These are phyloP conservation scores for Carollia perspicillata DNA, from an alignment of 2,113 vertebrate species.

Conservation along the genomic window DNA sequence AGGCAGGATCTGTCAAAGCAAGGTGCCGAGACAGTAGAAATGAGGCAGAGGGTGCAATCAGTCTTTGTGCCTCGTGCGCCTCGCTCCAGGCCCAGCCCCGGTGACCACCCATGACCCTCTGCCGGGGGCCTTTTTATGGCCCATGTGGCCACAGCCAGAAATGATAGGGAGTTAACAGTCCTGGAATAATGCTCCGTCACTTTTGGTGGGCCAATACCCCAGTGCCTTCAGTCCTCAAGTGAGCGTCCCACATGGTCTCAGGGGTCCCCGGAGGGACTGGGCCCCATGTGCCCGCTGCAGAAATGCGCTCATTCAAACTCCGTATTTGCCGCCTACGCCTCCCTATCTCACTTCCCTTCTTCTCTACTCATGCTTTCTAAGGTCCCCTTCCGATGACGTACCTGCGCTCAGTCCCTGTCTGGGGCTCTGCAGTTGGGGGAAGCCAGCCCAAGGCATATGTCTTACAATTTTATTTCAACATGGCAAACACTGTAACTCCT, in stretches of 20 bases:
- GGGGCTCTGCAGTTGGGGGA: neutral
- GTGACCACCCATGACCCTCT: neutral
- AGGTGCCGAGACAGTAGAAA: neutral
- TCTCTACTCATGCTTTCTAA: neutral
- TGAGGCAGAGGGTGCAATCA: neutral
- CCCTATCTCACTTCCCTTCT: neutral
- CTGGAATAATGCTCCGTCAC: neutral
- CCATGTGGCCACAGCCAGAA: too few species aligned
- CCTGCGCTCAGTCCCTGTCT: neutral
- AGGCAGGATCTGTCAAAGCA: neutral
- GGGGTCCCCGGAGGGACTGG: neutral
- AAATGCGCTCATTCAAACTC: neutral
- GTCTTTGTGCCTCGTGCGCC: neutral
- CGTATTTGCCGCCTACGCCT: neutral
- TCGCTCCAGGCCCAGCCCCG: neutral
- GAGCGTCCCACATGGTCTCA: neutral
- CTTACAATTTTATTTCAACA: neutral
- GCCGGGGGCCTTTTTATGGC: neutral
- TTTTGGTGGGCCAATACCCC: neutral
- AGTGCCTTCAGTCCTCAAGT: neutral
- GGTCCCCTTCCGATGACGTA: neutral
- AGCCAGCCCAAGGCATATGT: neutral
- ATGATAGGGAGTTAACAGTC: neutral
- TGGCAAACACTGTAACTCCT: neutral
- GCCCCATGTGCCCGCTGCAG: neutral